Evolutionary conservation across 2,797 vertebrate species (phyloP), one percentile per base, ranked within the genome.

Genomic region (Falco novaeseelandiae): DNA sequence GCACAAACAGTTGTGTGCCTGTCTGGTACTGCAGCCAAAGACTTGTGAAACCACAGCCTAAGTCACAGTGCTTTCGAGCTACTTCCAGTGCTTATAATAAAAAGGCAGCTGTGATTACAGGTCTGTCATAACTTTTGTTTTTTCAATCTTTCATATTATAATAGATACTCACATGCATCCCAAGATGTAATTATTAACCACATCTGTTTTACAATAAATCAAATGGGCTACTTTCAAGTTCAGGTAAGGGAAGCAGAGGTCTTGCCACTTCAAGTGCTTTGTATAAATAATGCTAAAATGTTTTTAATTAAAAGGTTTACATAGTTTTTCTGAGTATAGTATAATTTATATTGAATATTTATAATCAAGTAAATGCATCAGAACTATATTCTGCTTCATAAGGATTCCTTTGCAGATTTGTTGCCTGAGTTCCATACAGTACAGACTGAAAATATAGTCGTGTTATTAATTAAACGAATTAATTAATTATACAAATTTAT

Each of bases 1-100:
- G 95, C 3, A 11, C 67, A 91, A 86, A 93, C 86, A 94, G 66
- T 92, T 82, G 54, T 58, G 46, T 93, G 66, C 87, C 76, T 96
- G 57, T 67, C 92, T 92, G 62, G 19, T 79, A 36, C 51, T 70
- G 55, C 54, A 83, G 70, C 67, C 78, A 58, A 83, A 79, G 74
- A n/a, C 82, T 76, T 95, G 42, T 83, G 89, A 95, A 93, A 89
- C 42, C 26, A 10, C 49, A 81, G 46, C 77, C 65, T 63, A 85
- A 92, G 54, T 92, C 54, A 44, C 20, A 32, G 38, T 76, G 38
- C 46, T 87, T 95, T 86, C 84, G 78, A 91, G 63, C 48, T 80
- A 34, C 51, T 74, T 95, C 71, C 66, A 93, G 51, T 72, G 58
- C 59, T 93, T 92, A 6, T 42, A 76, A 69, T 89, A 90, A 61